These are phyloP conservation scores for Microtus pennsylvanicus DNA, from an alignment of 2,113 vertebrate genomes.

Conservation along the genomic window DNA sequence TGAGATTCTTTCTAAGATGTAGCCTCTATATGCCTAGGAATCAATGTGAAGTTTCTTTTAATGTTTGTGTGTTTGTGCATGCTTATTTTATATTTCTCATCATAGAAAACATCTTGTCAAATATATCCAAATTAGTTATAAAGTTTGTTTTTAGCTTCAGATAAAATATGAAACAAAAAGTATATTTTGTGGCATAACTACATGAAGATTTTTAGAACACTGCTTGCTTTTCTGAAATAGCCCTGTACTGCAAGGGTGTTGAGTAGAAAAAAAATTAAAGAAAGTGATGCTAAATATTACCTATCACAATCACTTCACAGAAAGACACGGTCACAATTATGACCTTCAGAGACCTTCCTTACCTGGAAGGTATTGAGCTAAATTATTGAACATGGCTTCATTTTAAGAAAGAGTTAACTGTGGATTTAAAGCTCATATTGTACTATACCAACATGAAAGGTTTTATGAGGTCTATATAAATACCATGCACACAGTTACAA, in stretches of 20 bases:
- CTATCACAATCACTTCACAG: not conserved
- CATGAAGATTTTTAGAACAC: not conserved
- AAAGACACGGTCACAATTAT: not conserved
- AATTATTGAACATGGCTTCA: not conserved
- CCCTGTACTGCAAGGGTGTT: not conserved
- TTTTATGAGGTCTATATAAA: not conserved
- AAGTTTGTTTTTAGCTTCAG: not conserved
- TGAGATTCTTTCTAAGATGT: not conserved
- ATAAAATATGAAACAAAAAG: not conserved
- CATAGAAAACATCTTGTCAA: not conserved
- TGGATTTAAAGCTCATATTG: not conserved
- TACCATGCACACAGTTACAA: not conserved
- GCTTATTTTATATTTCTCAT: not conserved
- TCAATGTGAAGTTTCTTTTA: not conserved
- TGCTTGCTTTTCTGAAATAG: not conserved
- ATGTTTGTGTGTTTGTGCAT: not conserved
- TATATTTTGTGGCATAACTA: not conserved
- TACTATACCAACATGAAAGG: not conserved
- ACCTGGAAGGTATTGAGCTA: not conserved
- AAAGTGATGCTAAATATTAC: not conserved
- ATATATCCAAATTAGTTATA: not conserved
- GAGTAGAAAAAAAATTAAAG: not conserved
- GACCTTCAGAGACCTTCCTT: not conserved
- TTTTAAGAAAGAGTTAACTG: not conserved
- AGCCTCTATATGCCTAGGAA: not conserved